These are phyloP conservation scores for Thunnus albacares DNA, from an alignment of 2,797 vertebrate genomes.

Conservation along the genomic window DNA sequence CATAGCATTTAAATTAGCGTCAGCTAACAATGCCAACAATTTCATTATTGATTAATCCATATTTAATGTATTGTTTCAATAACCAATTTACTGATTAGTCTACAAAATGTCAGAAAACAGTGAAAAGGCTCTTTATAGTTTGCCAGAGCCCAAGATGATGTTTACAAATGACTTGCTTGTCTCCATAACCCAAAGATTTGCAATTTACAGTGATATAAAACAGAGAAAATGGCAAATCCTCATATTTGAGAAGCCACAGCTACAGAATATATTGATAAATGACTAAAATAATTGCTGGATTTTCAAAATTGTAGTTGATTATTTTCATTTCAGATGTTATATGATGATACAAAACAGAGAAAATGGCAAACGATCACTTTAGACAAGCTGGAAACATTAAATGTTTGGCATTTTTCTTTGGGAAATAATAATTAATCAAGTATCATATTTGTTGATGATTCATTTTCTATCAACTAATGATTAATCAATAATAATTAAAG, in stretches of 20 bases:
- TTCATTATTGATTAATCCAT: too few species aligned
- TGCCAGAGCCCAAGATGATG: not conserved
- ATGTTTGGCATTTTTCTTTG: not conserved
- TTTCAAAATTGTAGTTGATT: not conserved
- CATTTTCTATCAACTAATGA: not conserved
- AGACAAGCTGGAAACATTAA: too few species aligned
- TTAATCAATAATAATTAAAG: not conserved
- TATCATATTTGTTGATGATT: not conserved
- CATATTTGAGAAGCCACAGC: not conserved
- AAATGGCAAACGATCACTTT: too few species aligned
- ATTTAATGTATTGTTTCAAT: too few species aligned
- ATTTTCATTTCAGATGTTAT: too few species aligned
- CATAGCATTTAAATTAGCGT: not conserved
- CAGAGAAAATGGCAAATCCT: not conserved
- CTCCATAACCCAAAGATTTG: not conserved
- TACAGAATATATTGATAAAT: not conserved
- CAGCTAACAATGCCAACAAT: too few species aligned
- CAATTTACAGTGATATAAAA: not conserved
- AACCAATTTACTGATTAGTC: too few species aligned
- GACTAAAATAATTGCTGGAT: not conserved
- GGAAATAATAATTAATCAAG: not conserved
- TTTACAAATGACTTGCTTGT: not conserved
- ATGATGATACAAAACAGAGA: too few species aligned
- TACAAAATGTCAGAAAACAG: too few species aligned
- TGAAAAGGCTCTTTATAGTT: not conserved